Percentiles rank a stretch among this genome's conserved stretches.
Evolutionary conservation across 2,113 vertebrate genomes (phyloP).

Genomic region (Pygoscelis antarcticus): DNA sequence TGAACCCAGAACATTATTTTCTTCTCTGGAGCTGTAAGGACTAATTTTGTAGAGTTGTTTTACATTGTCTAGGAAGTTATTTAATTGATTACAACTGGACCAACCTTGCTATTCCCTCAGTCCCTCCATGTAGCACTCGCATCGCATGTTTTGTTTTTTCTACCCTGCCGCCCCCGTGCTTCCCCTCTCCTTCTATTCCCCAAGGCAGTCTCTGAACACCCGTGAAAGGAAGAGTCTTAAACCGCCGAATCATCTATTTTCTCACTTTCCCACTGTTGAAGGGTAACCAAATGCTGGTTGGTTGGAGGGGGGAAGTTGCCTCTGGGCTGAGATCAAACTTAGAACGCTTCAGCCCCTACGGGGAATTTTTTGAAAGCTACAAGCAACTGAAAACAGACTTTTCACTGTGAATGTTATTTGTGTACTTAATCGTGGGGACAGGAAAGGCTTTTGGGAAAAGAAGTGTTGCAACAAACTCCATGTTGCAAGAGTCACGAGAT

Average conservation of each 20-base stretch:
- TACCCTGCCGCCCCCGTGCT: not conserved
- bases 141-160: not conserved
- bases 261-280: conserved; percentile 30
- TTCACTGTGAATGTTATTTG: not conserved
- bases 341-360: not conserved
- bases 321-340: not conserved
- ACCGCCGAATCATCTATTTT: not conserved
- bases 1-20: not conserved
- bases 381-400: conserved; percentile 11
- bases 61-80: not conserved
- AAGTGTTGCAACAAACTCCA: not conserved
- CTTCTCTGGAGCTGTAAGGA: not conserved
- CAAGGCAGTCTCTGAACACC: not conserved
- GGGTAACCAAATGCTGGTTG: not conserved
- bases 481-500: not conserved
- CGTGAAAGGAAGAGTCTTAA: not conserved
- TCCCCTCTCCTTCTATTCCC: not conserved
- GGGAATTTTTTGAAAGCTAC: not conserved
- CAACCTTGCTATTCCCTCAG: not conserved
- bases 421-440: not conserved
- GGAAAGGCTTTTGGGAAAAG: not conserved
- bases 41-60: not conserved
- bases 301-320: not conserved
- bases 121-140: not conserved
- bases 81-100: not conserved